Percentiles rank a stretch among this genome's conserved stretches.
phyloP scores from a whole-genome alignment of 2,797 vertebrate species.

The Megalops cyprinoides region DNA sequence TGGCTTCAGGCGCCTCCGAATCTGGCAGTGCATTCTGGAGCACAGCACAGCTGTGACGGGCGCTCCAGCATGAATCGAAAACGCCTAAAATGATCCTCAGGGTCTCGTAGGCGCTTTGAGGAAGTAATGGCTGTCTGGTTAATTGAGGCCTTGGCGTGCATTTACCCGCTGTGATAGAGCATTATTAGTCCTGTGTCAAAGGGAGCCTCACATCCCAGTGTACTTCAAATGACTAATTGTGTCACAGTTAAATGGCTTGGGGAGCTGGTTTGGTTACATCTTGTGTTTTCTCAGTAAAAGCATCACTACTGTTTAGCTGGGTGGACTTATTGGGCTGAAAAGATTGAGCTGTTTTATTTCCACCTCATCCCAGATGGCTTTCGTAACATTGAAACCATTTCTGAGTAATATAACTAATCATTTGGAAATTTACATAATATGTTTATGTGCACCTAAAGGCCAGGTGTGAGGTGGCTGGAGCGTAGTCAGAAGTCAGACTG shows the following conservation, averaged over 20 bases:
- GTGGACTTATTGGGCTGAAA: neutral
- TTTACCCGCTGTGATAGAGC: neutral
- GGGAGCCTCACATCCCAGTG: neutral
- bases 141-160: conserved; percentile 20
- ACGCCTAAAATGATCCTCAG: neutral
- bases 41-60: neutral
- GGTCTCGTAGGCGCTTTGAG: neutral
- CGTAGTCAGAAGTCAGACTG: too few species aligned
- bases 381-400: neutral
- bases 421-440: conserved; percentile 7
- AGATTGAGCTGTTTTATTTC: neutral
- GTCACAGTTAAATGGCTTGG: conserved; percentile 3
- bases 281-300: neutral
- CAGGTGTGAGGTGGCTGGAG: neutral
- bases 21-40: too few species aligned
- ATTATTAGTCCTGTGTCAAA: conserved; percentile 9
- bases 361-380: too few species aligned
- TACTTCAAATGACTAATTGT: neutral
- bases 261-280: neutral
- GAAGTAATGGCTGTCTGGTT: neutral
- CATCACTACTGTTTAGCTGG: neutral
- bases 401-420: neutral
- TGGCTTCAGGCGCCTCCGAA: neutral
- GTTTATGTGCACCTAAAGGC: neutral
- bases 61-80: too few species aligned